Conservation (phyloP, 2,888 invertebrate species). For the Nomada ferruginata region DNA sequence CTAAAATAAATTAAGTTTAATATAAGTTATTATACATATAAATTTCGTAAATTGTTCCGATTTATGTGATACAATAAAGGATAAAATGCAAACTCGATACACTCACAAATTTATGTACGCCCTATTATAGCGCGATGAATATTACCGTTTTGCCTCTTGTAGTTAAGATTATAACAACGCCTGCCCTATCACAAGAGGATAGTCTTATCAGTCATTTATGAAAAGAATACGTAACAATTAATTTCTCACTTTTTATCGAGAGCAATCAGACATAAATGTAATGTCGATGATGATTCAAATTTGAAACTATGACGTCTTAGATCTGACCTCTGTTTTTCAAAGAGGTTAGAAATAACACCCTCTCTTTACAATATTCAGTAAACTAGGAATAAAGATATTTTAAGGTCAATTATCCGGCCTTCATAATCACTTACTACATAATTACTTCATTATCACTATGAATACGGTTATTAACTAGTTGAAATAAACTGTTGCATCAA, state of each 20-base stretch:
- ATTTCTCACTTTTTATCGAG: neutral
- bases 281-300: neutral
- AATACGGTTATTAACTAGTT: neutral
- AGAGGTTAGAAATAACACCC: constrained; percentile 21
- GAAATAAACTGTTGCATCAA: neutral
- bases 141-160: constrained; percentile 3
- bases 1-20: constrained; percentile 1
- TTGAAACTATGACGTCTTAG: constrained; percentile 11
- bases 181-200: constrained; percentile 12
- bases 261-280: neutral
- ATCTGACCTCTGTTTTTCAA: neutral
- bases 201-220: constrained; percentile 39
- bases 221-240: constrained; percentile 17
- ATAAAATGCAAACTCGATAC: neutral
- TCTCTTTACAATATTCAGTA: neutral
- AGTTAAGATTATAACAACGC: neutral
- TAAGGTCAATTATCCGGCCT: neutral
- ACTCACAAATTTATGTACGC: neutral
- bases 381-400: constrained; percentile 14
- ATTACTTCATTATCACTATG: neutral
- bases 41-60: neutral
- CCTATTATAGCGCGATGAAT: neutral
- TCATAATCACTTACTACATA: too few relatives aligned
- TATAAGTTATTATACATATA: neutral
- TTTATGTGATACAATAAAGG: neutral